Percentiles rank a stretch among this genome's conserved stretches.
These are phyloP conservation scores for Micrasema longulum DNA, from an alignment of 1,140 invertebrate species.

Conservation along the genomic window DNA sequence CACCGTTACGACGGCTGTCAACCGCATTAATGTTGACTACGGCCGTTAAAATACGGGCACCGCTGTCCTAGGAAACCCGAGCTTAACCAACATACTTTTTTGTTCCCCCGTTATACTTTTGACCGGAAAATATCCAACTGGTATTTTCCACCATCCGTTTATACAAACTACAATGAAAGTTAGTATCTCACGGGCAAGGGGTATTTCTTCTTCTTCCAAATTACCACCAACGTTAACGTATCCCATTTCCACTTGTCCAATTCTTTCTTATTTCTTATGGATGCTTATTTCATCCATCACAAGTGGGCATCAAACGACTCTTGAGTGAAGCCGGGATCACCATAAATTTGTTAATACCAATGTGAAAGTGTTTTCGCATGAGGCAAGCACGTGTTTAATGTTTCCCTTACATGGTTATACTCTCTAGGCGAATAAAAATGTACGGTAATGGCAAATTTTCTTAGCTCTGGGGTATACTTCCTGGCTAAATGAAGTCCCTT, in stretches of 20 bases:
- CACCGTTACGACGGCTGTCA: no score
- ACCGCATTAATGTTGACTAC: no score
- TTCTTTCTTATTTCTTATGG: no score
- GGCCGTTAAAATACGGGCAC: no score
- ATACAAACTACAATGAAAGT: no score
- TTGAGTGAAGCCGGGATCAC: background rate
- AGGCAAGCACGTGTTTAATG: background rate
- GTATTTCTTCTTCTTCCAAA: no score
- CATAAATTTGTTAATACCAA: background rate
- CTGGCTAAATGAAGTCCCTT: background rate
- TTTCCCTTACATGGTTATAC: background rate
- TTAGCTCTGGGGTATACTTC: background rate
- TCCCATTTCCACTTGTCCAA: no score
- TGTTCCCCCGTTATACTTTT: background rate
- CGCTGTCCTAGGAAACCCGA: no score
- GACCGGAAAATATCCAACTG: constrained; percentile 2
- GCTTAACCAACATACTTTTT: background rate
- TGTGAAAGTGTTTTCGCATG: background rate
- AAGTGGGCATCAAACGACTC: background rate
- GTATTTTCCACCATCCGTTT: background rate
- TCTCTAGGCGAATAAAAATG: background rate
- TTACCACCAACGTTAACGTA: no score
- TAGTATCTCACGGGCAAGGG: background rate
- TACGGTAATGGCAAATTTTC: background rate
- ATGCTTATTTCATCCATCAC: background rate